phyloP scores from a whole-genome alignment of 2,113 vertebrate genomes.

The Orthonyx spaldingii region DNA sequence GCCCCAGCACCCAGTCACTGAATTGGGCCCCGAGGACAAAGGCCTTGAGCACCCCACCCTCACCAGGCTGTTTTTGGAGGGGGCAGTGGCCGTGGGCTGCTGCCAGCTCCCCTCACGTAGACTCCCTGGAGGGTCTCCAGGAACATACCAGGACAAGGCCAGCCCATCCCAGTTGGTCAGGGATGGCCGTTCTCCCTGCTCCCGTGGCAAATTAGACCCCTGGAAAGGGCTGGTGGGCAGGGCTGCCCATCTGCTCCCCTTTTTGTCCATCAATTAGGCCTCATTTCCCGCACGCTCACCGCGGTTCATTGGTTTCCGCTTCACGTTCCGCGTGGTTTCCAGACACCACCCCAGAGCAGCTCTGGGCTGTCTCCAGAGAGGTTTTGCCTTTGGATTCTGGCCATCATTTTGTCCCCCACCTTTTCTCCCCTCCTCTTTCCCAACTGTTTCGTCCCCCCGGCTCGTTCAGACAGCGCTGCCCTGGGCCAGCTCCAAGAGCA shows the following conservation, averaged over 20 bases:
- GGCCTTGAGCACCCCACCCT: background rate
- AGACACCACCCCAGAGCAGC: background rate
- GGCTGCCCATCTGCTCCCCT: slow-evolving; percentile 40
- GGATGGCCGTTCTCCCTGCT: background rate
- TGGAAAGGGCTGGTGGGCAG: slow-evolving; percentile 36
- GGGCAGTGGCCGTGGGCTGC: fast-evolving
- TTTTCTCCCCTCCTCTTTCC: background rate
- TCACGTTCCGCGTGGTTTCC: slow-evolving; percentile 28
- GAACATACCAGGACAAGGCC: too few species aligned
- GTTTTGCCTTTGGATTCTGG: background rate
- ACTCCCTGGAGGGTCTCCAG: background rate
- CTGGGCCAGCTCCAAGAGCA: background rate
- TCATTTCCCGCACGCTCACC: background rate
- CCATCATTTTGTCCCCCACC: background rate
- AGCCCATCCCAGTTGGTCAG: background rate
- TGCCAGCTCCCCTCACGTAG: fast-evolving
- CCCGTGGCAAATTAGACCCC: slow-evolving; percentile 7
- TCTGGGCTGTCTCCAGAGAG: background rate
- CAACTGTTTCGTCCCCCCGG: background rate
- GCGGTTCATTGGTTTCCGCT: slow-evolving; percentile 50
- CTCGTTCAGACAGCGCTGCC: fast-evolving
- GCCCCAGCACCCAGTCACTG: fast-evolving
- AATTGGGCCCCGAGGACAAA: background rate
- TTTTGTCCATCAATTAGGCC: slow-evolving; percentile 61
- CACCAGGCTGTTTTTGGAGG: background rate